phyloP scores from a whole-genome alignment of 2,113 vertebrate species.

The Orthochromis indermauri region DNA sequence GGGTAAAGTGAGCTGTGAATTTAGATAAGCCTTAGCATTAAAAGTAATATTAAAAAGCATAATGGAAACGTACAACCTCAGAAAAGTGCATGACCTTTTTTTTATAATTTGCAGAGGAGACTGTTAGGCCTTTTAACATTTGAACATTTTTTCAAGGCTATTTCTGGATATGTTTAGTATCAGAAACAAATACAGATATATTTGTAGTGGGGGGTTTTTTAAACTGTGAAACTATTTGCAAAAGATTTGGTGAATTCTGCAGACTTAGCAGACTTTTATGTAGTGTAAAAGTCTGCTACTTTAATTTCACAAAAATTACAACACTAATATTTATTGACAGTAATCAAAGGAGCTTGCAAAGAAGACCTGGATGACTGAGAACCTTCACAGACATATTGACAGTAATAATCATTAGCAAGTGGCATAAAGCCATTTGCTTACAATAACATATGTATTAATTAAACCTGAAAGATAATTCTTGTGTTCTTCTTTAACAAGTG shows the following conservation, averaged over 20 bases:
- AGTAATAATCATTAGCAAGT: not conserved
- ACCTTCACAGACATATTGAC: too few species aligned
- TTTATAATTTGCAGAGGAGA: not conserved
- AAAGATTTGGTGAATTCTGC: not conserved
- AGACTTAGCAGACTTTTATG: too few species aligned
- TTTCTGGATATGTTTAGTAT: not conserved
- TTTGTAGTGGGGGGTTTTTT: rapidly evolving
- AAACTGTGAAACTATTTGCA: not conserved
- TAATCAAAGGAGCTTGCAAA: too few species aligned
- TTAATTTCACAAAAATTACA: not conserved
- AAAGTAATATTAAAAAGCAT: not conserved
- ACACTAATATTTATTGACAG: not conserved
- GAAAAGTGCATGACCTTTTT: not conserved
- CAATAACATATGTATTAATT: not conserved
- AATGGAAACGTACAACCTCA: not conserved
- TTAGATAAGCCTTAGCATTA: not conserved
- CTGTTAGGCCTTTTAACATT: not conserved
- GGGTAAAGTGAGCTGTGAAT: not conserved
- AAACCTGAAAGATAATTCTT: not conserved
- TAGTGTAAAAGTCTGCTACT: not conserved
- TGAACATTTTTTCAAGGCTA: not conserved
- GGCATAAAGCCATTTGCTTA: not conserved
- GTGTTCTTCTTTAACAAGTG: not conserved
- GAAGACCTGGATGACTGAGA: too few species aligned
- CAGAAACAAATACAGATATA: not conserved